phyloP scores from a whole-genome alignment of 2,113 vertebrate genomes.

The Tachysurus vachellii region DNA sequence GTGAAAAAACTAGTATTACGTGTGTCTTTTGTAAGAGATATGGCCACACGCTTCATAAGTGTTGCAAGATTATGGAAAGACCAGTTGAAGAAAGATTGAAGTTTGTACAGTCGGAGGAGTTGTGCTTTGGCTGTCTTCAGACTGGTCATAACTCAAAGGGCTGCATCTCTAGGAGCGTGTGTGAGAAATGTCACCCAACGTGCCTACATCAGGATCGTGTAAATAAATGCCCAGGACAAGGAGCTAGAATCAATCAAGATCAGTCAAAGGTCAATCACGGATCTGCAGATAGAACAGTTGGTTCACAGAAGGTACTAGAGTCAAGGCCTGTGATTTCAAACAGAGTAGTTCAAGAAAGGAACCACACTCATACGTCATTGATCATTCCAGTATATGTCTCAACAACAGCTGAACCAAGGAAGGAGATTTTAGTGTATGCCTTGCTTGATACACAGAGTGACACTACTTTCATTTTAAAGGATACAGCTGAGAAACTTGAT shows the following conservation, averaged over 20 bases:
- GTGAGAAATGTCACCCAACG: conserved; percentile 40
- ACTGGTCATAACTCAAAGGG: conserved; percentile 40
- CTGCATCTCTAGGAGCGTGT: conserved; percentile 39
- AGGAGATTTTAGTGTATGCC: conserved; percentile 43
- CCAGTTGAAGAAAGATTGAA: conserved; percentile 48
- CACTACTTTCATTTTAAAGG: conserved; percentile 48
- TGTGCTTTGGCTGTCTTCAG: conserved; percentile 52
- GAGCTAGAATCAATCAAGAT: not conserved
- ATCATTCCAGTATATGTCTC: conserved; percentile 38
- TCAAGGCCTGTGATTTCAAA: not conserved
- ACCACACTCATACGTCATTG: not conserved
- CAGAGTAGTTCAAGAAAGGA: conserved; percentile 40
- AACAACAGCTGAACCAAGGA: conserved; percentile 24
- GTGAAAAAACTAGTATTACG: conserved; percentile 17
- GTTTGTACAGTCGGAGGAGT: conserved; percentile 48
- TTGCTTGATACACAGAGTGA: conserved; percentile 43
- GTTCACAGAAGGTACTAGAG: not conserved
- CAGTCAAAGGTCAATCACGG: not conserved
- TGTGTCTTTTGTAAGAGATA: too few relatives aligned
- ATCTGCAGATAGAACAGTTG: too few relatives aligned
- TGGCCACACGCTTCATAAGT: too few relatives aligned
- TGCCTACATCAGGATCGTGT: conserved; percentile 44
- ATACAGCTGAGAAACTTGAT: conserved; percentile 7
- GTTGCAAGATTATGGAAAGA: not conserved
- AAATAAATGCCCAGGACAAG: not conserved